phyloP scores from a whole-genome alignment of 1,140 invertebrate genomes.

The Drosophila miranda region DNA sequence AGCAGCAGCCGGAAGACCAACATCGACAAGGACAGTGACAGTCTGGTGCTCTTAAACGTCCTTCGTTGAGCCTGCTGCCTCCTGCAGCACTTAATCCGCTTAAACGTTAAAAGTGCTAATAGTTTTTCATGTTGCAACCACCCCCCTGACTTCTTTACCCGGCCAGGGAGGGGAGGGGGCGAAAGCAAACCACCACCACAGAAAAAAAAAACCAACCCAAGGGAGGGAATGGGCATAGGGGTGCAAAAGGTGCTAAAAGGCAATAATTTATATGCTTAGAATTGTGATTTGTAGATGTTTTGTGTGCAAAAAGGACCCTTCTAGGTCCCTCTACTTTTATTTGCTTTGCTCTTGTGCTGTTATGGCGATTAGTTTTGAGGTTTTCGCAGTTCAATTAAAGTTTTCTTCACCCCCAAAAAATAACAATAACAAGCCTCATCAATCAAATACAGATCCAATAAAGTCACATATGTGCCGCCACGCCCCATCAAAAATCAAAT shows the following conservation, averaged over 20 bases:
- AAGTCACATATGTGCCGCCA: slow-evolving; percentile 55
- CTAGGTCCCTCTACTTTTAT: slow-evolving; percentile 11
- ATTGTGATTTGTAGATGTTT: slow-evolving; percentile 52
- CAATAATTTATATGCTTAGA: slow-evolving; percentile 77
- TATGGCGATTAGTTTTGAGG: slow-evolving; percentile 62
- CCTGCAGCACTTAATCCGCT: slow-evolving; percentile 68
- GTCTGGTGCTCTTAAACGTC: slow-evolving; percentile 47
- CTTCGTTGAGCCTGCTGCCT: slow-evolving; percentile 48
- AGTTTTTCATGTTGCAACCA: slow-evolving; percentile 72
- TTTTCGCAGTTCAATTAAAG: slow-evolving; percentile 51
- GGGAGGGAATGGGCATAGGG: slow-evolving; percentile 7
- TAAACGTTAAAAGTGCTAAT: slow-evolving; percentile 79
- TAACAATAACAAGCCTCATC: slow-evolving; percentile 21
- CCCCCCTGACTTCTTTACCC: slow-evolving; percentile 59
- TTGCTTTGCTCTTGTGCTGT: slow-evolving; percentile 29
- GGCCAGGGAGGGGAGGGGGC: neutral
- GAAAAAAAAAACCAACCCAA: slow-evolving; percentile 9
- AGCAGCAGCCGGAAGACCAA: slow-evolving; percentile 26
- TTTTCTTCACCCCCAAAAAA: neutral
- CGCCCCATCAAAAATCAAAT: slow-evolving; percentile 24
- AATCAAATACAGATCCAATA: slow-evolving; percentile 59
- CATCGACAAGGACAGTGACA: slow-evolving; percentile 41
- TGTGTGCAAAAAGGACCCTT: slow-evolving; percentile 24
- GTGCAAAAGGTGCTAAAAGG: slow-evolving; percentile 73
- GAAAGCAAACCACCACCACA: slow-evolving; percentile 37